A percentile compares a stretch with the other conserved stretches of the same genome.
These are phyloP conservation scores for Paradoxurus hermaphroditus DNA, from an alignment of 2,113 vertebrate species.

Conservation along the genomic window DNA sequence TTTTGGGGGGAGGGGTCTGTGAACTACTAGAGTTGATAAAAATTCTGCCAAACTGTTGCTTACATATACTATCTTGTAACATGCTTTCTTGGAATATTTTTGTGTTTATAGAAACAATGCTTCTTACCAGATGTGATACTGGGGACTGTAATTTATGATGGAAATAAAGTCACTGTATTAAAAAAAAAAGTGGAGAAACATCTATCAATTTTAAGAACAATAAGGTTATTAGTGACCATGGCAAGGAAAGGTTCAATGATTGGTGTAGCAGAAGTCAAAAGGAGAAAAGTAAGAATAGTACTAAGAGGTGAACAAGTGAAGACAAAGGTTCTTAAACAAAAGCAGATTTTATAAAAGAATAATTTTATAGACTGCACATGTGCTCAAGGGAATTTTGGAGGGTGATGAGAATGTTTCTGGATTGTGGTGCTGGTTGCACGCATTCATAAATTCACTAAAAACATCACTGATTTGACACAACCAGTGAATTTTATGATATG, in stretches of 20 bases:
- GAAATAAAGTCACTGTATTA: conserved; percentile 75
- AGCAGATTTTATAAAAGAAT: not conserved
- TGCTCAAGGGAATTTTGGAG: not conserved
- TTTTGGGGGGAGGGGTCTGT: not conserved
- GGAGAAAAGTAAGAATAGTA: not conserved
- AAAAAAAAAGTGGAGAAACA: too few relatives aligned
- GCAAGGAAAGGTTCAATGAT: not conserved
- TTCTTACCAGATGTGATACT: conserved; percentile 48
- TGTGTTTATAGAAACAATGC: conserved; percentile 60
- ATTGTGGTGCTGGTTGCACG: not conserved
- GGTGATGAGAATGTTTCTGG: not conserved
- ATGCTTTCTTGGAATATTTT: conserved; percentile 56
- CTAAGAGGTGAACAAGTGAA: not conserved
- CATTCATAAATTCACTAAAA: not conserved
- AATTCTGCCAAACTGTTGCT: conserved; percentile 42
- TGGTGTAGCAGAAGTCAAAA: not conserved
- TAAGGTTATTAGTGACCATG: not conserved
- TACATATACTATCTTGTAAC: not conserved
- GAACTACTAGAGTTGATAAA: conserved; percentile 14
- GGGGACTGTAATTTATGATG: conserved; percentile 30
- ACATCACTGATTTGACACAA: not conserved
- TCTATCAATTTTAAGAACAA: not conserved
- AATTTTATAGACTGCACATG: not conserved
- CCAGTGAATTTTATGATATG: not conserved
- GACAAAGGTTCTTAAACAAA: not conserved